Percentiles rank a stretch among this genome's conserved stretches.
phyloP scores from a whole-genome alignment of 2,888 invertebrate species.

The Drosophila borealis region DNA sequence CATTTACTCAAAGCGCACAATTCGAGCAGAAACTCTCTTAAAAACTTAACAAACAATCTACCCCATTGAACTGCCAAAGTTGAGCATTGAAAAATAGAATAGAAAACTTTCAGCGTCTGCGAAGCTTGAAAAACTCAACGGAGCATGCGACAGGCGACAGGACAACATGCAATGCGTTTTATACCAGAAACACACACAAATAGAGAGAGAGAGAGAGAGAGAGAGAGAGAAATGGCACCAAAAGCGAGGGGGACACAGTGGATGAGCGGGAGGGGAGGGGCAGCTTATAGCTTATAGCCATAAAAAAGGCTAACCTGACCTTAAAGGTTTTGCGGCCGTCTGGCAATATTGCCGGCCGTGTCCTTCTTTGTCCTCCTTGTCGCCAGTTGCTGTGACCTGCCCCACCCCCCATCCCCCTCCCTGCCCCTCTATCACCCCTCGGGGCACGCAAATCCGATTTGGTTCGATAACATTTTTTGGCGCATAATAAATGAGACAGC shows the following conservation, averaged over 20 bases:
- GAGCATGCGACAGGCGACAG: conserved; percentile 74
- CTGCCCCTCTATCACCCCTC: not conserved
- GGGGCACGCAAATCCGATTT: conserved; percentile 24
- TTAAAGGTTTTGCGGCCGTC: conserved; percentile 38
- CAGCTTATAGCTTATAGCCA: conserved; percentile 15
- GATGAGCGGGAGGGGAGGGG: not conserved
- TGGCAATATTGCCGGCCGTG: conserved; percentile 10
- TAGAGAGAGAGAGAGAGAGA: no score
- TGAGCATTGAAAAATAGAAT: conserved; percentile 2
- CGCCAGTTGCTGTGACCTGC: conserved; percentile 14
- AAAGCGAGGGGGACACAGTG: not conserved
- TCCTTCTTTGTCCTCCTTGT: conserved; percentile 7
- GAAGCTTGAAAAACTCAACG: conserved; percentile 51
- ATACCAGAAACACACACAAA: conserved; percentile 20
- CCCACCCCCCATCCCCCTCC: no score
- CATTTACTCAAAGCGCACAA: no score
- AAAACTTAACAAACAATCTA: conserved; percentile 1
- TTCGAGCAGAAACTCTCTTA: no score
- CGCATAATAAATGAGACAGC: conserved; percentile 69
- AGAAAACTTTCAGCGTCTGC: conserved; percentile 42
- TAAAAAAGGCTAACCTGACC: conserved; percentile 53
- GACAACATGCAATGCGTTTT: conserved; percentile 73
- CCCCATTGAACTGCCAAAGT: not conserved
- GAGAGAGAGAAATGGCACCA: not conserved
- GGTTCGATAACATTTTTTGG: conserved; percentile 42